Conservation (phyloP, 2,113 vertebrate species). For the Pyrgilauda ruficollis region DNA sequence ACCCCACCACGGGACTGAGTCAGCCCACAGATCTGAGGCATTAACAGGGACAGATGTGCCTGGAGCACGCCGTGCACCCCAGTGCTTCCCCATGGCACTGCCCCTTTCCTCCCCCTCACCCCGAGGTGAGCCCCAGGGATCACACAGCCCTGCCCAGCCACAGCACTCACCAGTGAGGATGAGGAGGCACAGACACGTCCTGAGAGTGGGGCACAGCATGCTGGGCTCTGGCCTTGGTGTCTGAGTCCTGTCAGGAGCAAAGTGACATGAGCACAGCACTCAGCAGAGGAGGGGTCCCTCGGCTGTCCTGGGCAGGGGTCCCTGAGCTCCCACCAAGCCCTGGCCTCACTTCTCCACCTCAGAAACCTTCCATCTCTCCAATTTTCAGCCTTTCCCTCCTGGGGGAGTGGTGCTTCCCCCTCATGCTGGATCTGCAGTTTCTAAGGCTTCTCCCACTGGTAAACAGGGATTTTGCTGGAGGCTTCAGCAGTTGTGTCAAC, state of each 20-base stretch:
- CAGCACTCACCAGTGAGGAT: slow-evolving; percentile 64
- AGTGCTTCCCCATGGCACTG: fast-evolving
- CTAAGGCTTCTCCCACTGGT: background rate
- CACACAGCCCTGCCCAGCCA: background rate
- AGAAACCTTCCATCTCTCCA: background rate
- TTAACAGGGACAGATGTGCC: background rate
- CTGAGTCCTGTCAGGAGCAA: slow-evolving; percentile 5
- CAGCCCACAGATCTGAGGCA: fast-evolving
- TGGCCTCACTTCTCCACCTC: background rate
- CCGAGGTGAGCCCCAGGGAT: background rate
- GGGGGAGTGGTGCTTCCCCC: background rate
- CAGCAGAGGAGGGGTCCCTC: background rate
- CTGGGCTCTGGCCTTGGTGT: background rate
- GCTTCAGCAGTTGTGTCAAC: background rate
- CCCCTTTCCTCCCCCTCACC: background rate
- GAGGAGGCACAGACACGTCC: background rate
- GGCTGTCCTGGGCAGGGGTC: fast-evolving
- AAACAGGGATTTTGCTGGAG: slow-evolving; percentile 15
- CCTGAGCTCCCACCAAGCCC: background rate
- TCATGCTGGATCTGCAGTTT: background rate
- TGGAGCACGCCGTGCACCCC: background rate
- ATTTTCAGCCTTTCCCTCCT: background rate
- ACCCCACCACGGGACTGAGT: fast-evolving
- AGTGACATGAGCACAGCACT: background rate
- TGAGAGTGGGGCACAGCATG: background rate